phyloP scores from a whole-genome alignment of 2,888 invertebrate species.

The Harpalus rufipes region DNA sequence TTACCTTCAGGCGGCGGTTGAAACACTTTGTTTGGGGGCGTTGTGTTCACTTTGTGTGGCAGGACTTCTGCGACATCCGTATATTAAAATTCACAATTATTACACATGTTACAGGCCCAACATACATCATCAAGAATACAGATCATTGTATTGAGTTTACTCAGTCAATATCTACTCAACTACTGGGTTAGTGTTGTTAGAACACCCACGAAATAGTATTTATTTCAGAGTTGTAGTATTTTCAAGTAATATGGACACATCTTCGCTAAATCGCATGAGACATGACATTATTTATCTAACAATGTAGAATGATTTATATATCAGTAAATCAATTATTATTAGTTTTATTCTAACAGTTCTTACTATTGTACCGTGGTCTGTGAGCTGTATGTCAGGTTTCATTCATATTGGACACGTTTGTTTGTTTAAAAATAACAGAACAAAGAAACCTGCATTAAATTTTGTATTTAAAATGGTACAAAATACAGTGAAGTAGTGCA shows the following conservation, averaged over 20 bases:
- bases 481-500: too few relatives aligned
- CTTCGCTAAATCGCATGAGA: too few relatives aligned
- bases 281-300: neutral
- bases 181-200: conserved; percentile 62
- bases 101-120: conserved; percentile 36
- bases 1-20: conserved; percentile 79
- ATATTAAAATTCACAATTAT: conserved; percentile 53
- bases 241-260: neutral
- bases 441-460: too few relatives aligned
- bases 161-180: conserved; percentile 27
- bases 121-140: conserved; percentile 57
- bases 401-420: too few relatives aligned
- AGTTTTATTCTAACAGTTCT: too few relatives aligned
- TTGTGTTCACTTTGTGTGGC: conserved; percentile 82
- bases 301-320: too few relatives aligned
- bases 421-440: too few relatives aligned
- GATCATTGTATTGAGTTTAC: conserved; percentile 47
- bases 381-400: too few relatives aligned
- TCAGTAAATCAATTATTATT: too few relatives aligned
- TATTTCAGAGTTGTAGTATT: neutral
- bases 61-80: conserved; percentile 63
- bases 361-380: too few relatives aligned
- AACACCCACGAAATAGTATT: conserved; percentile 30
- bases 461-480: too few relatives aligned
- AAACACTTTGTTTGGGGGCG: conserved; percentile 83